phyloP scores from a whole-genome alignment of 2,888 invertebrate species.

The Boloria selene region DNA sequence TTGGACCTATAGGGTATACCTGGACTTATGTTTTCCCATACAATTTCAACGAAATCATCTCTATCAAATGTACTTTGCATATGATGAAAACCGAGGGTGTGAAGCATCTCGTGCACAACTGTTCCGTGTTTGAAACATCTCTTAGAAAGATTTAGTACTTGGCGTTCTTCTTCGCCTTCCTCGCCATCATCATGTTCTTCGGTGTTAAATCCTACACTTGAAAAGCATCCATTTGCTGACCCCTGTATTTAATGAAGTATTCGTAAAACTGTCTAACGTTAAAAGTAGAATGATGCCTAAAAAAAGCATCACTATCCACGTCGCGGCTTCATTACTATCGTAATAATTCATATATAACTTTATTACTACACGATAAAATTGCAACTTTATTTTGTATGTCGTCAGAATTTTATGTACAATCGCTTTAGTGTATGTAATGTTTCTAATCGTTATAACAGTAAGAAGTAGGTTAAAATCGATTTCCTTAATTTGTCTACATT shows the following conservation, averaged over 20 bases:
- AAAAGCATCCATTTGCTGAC: slow-evolving; percentile 82
- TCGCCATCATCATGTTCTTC: slow-evolving; percentile 55
- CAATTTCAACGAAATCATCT: slow-evolving; percentile 88
- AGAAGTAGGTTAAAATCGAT: too few relatives aligned
- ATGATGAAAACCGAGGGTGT: slow-evolving; percentile 91
- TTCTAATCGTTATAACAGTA: too few relatives aligned
- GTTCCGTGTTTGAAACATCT: slow-evolving; percentile 84
- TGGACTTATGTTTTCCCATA: slow-evolving; percentile 86
- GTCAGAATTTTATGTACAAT: too few relatives aligned
- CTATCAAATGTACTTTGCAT: slow-evolving; percentile 91
- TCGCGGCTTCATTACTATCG: too few relatives aligned
- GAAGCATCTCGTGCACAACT: slow-evolving; percentile 89
- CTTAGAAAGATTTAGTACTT: slow-evolving; percentile 80
- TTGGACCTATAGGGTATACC: slow-evolving; percentile 68
- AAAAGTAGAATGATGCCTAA: not conserved
- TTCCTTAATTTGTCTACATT: too few relatives aligned
- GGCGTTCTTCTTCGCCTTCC: slow-evolving; percentile 53
- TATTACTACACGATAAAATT: too few relatives aligned
- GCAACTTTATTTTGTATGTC: too few relatives aligned
- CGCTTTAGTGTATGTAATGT: too few relatives aligned
- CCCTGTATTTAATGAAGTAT: slow-evolving; percentile 81
- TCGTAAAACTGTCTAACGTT: not conserved
- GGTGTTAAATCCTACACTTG: slow-evolving; percentile 67
- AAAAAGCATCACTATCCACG: not conserved
- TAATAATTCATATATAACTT: too few relatives aligned